Percentiles rank a stretch among this genome's conserved stretches.
Evolutionary conservation across 2,888 invertebrate species (phyloP).

Genomic region (Atethmia centrago): DNA sequence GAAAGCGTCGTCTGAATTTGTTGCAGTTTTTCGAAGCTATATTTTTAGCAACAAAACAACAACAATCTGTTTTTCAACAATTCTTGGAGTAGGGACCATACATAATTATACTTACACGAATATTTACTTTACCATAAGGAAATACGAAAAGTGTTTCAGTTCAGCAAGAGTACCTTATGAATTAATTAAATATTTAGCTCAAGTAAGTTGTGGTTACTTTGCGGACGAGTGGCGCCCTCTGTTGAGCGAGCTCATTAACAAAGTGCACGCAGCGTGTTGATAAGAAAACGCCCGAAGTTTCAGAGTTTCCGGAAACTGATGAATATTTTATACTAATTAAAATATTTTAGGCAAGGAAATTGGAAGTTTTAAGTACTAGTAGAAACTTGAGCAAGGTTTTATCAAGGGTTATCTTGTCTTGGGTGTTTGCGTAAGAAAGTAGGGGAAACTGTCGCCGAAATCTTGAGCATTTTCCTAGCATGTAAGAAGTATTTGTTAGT

Average conservation of each 20-base stretch:
- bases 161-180: constrained; percentile 59
- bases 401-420: background rate
- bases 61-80: background rate
- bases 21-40: background rate
- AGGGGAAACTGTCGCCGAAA: background rate
- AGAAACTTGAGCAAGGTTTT: constrained; percentile 4
- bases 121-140: constrained; percentile 1
- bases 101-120: background rate
- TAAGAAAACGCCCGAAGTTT: constrained; percentile 48
- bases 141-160: constrained; percentile 26
- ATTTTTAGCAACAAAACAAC: background rate
- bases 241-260: constrained; percentile 34
- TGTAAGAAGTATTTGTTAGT: background rate
- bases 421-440: background rate
- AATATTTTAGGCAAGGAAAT: constrained; percentile 33
- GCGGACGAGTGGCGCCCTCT: constrained; percentile 52
- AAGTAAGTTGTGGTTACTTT: constrained; percentile 16
- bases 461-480: background rate
- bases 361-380: constrained; percentile 11
- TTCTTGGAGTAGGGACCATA: background rate
- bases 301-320: constrained; percentile 32
- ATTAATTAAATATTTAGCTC: constrained; percentile 62
- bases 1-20: background rate
- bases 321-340: constrained; percentile 56
- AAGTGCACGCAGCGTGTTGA: constrained; percentile 45